A percentile compares a stretch with the other conserved stretches of the same genome.
Conservation (phyloP, 2,888 invertebrate species). For the Caenorhabditis panamensis region DNA sequence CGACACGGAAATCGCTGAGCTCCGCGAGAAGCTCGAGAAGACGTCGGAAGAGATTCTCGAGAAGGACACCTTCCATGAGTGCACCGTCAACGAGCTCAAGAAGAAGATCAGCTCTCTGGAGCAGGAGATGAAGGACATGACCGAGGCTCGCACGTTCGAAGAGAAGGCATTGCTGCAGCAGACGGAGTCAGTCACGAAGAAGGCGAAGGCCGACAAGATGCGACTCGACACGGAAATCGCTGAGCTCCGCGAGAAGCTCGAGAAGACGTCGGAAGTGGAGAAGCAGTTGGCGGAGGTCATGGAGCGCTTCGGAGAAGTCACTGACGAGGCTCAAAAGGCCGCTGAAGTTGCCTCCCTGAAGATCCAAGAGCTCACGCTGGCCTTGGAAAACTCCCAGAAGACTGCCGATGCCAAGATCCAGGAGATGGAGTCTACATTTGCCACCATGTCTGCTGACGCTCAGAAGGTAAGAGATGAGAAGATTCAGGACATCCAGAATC, state of each 20-base stretch:
- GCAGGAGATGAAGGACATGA: conserved; percentile 13
- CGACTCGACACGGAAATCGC: neutral
- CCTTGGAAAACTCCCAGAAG: neutral
- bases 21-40: neutral
- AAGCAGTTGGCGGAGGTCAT: too few species aligned
- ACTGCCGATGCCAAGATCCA: neutral
- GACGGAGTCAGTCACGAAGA: conserved; percentile 24
- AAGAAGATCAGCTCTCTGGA: neutral
- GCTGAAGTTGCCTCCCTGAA: neutral
- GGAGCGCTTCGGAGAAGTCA: too few species aligned
- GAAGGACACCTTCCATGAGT: conserved; percentile 13
- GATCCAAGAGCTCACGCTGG: too few species aligned
- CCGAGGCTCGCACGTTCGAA: conserved; percentile 38
- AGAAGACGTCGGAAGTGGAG: neutral
- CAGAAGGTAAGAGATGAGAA: too few species aligned
- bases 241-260: neutral
- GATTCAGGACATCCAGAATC: too few species aligned
- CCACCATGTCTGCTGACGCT: too few species aligned
- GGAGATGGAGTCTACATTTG: too few species aligned
- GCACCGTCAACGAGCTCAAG: conserved; percentile 2
- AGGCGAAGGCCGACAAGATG: conserved; percentile 19
- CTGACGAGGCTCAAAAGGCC: neutral
- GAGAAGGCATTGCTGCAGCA: conserved; percentile 36
- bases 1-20: neutral
- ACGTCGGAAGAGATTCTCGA: conserved; percentile 18